phyloP scores from a whole-genome alignment of 2,113 vertebrate species.

The Thunnus thynnus region DNA sequence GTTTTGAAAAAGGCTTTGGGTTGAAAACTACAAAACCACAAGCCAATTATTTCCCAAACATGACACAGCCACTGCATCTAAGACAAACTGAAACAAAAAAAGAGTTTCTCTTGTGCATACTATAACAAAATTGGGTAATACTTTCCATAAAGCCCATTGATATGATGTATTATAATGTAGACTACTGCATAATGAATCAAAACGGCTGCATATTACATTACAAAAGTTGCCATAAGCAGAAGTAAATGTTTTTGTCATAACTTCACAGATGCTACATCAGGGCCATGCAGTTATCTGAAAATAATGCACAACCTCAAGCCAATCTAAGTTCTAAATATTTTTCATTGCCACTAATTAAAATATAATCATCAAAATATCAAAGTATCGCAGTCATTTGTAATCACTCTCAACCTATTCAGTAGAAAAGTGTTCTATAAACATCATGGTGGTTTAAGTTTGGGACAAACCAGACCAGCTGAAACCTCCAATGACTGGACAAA shows the following conservation, averaged over 20 bases:
- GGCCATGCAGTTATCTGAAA: not conserved
- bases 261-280: too few relatives aligned
- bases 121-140: constrained; percentile 18
- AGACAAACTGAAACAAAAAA: constrained; percentile 33
- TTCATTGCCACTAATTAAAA: not conserved
- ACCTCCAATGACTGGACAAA: too few relatives aligned
- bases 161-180: constrained; percentile 17
- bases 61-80: constrained; percentile 19
- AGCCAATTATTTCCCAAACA: constrained; percentile 37
- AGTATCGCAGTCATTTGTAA: not conserved
- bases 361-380: not conserved
- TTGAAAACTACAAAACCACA: constrained; percentile 21
- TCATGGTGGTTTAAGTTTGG: too few relatives aligned
- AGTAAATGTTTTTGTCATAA: too few relatives aligned
- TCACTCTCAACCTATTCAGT: not conserved
- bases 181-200: constrained; percentile 1
- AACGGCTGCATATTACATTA: constrained; percentile 8
- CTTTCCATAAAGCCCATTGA: not conserved
- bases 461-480: too few relatives aligned
- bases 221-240: not conserved
- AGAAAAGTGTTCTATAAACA: too few relatives aligned
- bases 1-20: constrained; percentile 21
- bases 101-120: constrained; percentile 10
- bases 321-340: not conserved
- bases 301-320: not conserved